phyloP scores from a whole-genome alignment of 2,888 invertebrate species.

The Pelosia muscerda region DNA sequence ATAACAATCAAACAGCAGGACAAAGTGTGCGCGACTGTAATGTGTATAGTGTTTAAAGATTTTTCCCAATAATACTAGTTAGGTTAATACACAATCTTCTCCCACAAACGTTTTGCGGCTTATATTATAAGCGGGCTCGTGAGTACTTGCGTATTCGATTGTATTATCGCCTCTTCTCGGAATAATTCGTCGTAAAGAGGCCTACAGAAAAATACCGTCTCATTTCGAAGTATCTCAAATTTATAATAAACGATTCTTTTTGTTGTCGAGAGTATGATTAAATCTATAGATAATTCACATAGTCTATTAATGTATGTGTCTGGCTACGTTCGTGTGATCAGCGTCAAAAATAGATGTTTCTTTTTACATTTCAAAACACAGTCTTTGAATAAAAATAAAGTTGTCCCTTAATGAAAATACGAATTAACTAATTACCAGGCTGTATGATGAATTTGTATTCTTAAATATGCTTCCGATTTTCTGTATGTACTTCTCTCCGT shows the following conservation, averaged over 20 bases:
- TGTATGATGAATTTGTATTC: no score
- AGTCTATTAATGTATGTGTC: no score
- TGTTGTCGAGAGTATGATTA: neutral
- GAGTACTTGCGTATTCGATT: constrained; percentile 18
- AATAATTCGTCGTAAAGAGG: neutral
- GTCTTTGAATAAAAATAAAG: no score
- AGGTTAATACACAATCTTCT: constrained; percentile 59
- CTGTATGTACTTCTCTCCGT: no score
- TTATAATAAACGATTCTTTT: neutral
- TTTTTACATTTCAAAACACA: no score
- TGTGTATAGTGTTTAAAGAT: constrained; percentile 60
- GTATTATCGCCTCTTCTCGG: neutral
- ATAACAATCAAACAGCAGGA: constrained; percentile 66
- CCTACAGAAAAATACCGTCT: neutral
- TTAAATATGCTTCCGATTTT: no score
- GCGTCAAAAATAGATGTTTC: no score
- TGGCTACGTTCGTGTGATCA: no score
- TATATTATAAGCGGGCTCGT: constrained; percentile 56
- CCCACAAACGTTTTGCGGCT: constrained; percentile 57
- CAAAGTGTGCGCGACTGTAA: constrained; percentile 58
- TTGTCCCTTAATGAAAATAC: no score
- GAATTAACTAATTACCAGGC: no score
- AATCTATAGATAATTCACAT: neutral
- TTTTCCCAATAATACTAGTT: constrained; percentile 64
- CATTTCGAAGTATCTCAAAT: neutral